Base-by-base conservation (phyloP, 2,113 vertebrate genomes). In the Notarius quadriscutis region DNA sequence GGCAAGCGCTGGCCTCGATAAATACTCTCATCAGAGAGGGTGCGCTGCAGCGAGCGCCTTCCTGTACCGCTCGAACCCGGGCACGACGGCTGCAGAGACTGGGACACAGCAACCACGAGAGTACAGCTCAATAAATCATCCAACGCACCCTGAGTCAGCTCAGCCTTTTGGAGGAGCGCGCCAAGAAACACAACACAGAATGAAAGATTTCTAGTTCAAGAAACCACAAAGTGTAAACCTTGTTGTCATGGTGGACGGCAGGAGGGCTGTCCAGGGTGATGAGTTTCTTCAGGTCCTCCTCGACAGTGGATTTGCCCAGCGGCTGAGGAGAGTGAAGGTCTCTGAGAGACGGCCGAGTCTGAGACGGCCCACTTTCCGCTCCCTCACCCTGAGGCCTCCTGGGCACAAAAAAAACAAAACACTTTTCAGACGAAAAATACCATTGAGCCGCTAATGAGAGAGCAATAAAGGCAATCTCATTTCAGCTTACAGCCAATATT, bases 11-110 rank as follows among this genome's bases (percentile, higher is more conserved):
- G 97, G 81, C 97, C 95, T 0, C 98, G 97, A 92, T 99, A 99
- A 93, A 99, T 99, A 84, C 98, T 99, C 94, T 99, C 98, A 22
- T 99, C 98, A 0, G 98, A 99, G 90, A 99, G 95, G 2, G 98
- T 99, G 22, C 98, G 96, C 88, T 99, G 98, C 92, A 99, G 94
- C n/a, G 97, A 97, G 92, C 97, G 97, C 63, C 96, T 95, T 75
- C 94, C 96, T 41, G 95, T 95, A 53, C 95, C 95, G 55, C 96
- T 87, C 80, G 92, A 95, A 88, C 91, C 91, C 7, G 95, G 96
- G 25, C 96, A 96, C 0, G 97, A 96, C 83, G 97, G 96, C 96
- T 99, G 94, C 90, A 95, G 88, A 55, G 89, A 93, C 94, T 71
- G 41, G 34, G 55, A 80, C 27, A 58, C 78, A 2, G 1, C 48